Evolutionary conservation across 2,888 invertebrate species (phyloP).

Genomic region (Tanypteryx hageni): DNA sequence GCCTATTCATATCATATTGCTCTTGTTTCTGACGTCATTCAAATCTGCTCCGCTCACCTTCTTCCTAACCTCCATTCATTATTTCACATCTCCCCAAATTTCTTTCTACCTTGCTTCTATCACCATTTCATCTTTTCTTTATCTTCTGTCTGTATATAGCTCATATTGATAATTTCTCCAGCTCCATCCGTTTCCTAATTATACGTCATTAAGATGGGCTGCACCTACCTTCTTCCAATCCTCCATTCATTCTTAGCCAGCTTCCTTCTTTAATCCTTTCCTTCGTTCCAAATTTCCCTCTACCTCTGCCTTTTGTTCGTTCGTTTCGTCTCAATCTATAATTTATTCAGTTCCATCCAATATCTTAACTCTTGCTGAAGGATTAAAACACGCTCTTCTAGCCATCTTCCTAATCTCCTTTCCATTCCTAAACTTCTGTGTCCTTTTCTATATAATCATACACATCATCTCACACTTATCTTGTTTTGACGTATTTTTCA

Average conservation of each 20-base stretch:
- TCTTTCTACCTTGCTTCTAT: background rate
- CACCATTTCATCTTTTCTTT: background rate
- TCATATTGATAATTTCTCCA: background rate
- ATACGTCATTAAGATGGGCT: background rate
- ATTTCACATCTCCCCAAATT: background rate
- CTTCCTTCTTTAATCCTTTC: background rate
- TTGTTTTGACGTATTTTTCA: no score
- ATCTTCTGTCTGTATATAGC: background rate
- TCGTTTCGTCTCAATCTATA: no score
- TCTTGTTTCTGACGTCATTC: constrained; percentile 33
- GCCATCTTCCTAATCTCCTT: no score
- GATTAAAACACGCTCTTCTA: no score
- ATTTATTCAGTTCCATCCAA: no score
- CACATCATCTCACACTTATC: no score
- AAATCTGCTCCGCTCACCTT: background rate
- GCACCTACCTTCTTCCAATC: background rate
- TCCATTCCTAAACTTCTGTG: no score
- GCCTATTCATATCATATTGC: constrained; percentile 3
- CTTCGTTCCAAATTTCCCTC: background rate
- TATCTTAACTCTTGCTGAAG: no score
- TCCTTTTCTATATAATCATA: no score
- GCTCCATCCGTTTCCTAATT: background rate
- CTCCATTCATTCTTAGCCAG: background rate
- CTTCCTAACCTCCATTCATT: background rate
- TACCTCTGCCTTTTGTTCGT: no score